phyloP scores from a whole-genome alignment of 2,113 vertebrate genomes.

The Lonchura striata region DNA sequence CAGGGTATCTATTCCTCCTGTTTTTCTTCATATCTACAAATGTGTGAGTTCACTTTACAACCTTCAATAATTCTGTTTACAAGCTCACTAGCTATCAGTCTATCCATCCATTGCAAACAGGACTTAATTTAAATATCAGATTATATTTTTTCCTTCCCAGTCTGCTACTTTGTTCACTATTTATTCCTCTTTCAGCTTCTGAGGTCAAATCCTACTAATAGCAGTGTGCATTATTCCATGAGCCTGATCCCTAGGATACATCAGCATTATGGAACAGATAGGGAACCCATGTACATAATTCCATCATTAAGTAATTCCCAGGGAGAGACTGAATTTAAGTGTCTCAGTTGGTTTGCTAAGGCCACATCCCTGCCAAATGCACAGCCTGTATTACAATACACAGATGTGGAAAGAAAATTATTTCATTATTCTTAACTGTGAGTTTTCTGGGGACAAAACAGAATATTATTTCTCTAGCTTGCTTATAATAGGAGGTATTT shows the following conservation, averaged over 20 bases:
- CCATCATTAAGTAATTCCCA: neutral
- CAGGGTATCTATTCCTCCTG: neutral
- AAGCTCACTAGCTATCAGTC: neutral
- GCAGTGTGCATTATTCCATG: neutral
- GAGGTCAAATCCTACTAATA: neutral
- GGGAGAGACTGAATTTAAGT: neutral
- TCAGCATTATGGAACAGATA: neutral
- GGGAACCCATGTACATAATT: neutral
- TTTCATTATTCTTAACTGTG: neutral
- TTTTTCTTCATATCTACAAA: neutral
- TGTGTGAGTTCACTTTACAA: neutral
- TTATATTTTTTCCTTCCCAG: neutral
- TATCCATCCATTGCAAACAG: neutral
- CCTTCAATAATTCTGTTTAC: neutral
- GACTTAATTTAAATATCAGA: neutral
- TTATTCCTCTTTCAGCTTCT: neutral
- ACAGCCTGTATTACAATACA: neutral
- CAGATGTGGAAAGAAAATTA: neutral
- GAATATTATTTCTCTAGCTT: neutral
- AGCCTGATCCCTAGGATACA: neutral
- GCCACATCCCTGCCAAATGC: neutral
- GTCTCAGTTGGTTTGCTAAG: neutral
- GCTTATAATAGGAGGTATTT: neutral
- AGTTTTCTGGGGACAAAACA: neutral
- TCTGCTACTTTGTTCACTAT: neutral